phyloP scores from a whole-genome alignment of 2,888 invertebrate species.

The Cremastinae sp. region DNA sequence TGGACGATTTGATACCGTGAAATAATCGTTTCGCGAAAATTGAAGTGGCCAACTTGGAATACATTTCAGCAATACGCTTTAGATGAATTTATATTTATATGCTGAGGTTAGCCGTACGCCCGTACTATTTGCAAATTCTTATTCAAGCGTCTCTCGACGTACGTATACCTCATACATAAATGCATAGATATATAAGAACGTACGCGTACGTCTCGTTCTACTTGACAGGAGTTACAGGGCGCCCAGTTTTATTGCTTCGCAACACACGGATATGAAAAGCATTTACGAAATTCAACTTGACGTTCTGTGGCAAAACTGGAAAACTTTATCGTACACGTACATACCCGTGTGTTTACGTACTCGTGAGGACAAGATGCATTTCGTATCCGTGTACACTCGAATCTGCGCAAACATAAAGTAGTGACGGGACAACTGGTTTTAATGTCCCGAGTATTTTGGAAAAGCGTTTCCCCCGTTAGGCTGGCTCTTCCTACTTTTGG shows the following conservation, averaged over 20 bases:
- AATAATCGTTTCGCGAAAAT: no score
- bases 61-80: no score
- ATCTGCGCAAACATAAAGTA: no score
- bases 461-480: constrained; percentile 40
- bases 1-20: no score
- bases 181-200: neutral
- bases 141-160: constrained; percentile 36
- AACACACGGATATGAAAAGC: constrained; percentile 48
- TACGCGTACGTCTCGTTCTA: neutral
- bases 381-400: no score
- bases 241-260: constrained; percentile 51
- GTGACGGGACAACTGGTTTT: constrained; percentile 24
- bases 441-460: constrained; percentile 51
- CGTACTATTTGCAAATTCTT: constrained; percentile 36
- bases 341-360: neutral
- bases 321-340: constrained; percentile 18
- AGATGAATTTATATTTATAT: constrained; percentile 6
- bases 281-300: constrained; percentile 53
- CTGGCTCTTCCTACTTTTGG: constrained; percentile 14
- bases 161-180: neutral
- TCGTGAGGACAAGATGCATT: no score
- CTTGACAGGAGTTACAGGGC: constrained; percentile 13
- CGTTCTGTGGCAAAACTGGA: constrained; percentile 33
- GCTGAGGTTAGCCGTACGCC: constrained; percentile 14
- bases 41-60: no score